phyloP scores from a whole-genome alignment of 1,140 invertebrate species.

The Solen grandis region DNA sequence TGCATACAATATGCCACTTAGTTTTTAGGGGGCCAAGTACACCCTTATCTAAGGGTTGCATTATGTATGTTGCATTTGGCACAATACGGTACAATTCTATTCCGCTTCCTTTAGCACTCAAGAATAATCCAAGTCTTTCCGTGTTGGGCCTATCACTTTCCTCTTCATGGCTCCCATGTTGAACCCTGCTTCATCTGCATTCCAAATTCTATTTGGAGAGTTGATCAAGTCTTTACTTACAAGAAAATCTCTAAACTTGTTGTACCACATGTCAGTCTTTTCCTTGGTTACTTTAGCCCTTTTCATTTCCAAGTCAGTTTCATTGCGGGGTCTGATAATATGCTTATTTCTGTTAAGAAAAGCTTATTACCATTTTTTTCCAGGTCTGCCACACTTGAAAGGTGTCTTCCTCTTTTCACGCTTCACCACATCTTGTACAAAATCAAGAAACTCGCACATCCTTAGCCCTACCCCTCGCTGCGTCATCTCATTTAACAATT shows the following conservation, averaged over 20 bases:
- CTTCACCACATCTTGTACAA: constrained; percentile 38
- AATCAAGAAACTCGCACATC: constrained; percentile 50
- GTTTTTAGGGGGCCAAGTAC: constrained; percentile 55
- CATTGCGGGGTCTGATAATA: not conserved
- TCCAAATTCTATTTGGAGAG: constrained; percentile 52
- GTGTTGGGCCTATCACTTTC: constrained; percentile 39
- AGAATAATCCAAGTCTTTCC: not conserved
- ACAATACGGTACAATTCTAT: constrained; percentile 52
- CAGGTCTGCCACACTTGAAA: constrained; percentile 22
- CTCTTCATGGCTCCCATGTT: constrained; percentile 20
- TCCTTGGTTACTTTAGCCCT: constrained; percentile 33
- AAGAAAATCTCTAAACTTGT: constrained; percentile 40
- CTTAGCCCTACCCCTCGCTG: constrained; percentile 55
- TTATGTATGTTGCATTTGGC: constrained; percentile 56
- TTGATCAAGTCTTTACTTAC: constrained; percentile 12
- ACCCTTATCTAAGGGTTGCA: constrained; percentile 59
- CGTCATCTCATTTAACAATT: constrained; percentile 52
- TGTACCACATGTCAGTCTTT: constrained; percentile 21
- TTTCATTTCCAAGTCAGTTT: constrained; percentile 5
- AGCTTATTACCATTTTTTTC: constrained; percentile 15
- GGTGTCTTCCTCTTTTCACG: constrained; percentile 45
- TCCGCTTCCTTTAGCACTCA: constrained; percentile 7
- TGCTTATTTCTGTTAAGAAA: constrained; percentile 13
- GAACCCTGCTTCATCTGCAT: constrained; percentile 60
- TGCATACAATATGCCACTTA: constrained; percentile 33